These are phyloP conservation scores for Hybos culiciformis DNA, from an alignment of 2,888 invertebrate genomes.

Conservation along the genomic window DNA sequence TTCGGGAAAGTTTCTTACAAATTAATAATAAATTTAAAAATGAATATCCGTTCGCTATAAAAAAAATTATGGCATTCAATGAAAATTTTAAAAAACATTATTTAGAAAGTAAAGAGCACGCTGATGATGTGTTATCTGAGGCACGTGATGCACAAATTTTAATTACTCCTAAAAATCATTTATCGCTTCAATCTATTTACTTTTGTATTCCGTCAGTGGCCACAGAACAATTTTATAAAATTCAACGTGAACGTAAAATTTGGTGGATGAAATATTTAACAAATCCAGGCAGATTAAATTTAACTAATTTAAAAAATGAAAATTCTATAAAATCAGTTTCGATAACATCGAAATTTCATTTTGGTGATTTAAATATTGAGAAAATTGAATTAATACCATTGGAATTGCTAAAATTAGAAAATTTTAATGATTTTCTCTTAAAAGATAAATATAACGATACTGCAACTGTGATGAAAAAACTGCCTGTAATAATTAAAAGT, in stretches of 20 bases:
- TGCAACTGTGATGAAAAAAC: too few species aligned
- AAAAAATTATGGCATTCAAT: slow-evolving; percentile 5
- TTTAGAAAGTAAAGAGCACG: not conserved
- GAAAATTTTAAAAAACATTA: not conserved
- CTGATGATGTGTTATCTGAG: too few species aligned
- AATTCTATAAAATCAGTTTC: slow-evolving; percentile 39
- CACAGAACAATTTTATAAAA: slow-evolving; percentile 54
- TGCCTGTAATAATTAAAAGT: not conserved
- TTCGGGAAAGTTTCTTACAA: slow-evolving; percentile 18
- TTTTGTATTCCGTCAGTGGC: slow-evolving; percentile 26
- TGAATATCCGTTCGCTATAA: slow-evolving; percentile 23
- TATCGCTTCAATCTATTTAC: too few species aligned
- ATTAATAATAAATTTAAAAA: slow-evolving; percentile 19
- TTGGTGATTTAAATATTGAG: slow-evolving; percentile 50
- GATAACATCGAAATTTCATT: slow-evolving; percentile 50
- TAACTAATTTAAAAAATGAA: slow-evolving; percentile 43
- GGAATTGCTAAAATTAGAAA: slow-evolving; percentile 15
- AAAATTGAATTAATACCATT: slow-evolving; percentile 36
- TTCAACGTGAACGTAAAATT: slow-evolving; percentile 62
- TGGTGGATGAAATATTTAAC: slow-evolving; percentile 78
- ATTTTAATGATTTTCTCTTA: slow-evolving; percentile 15
- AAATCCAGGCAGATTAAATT: slow-evolving; percentile 53
- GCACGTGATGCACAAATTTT: not conserved
- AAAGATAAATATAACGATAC: slow-evolving; percentile 19
- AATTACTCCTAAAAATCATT: too few species aligned